Conservation (phyloP, 2,113 vertebrate species). For the Telmatochromis brichardi region DNA sequence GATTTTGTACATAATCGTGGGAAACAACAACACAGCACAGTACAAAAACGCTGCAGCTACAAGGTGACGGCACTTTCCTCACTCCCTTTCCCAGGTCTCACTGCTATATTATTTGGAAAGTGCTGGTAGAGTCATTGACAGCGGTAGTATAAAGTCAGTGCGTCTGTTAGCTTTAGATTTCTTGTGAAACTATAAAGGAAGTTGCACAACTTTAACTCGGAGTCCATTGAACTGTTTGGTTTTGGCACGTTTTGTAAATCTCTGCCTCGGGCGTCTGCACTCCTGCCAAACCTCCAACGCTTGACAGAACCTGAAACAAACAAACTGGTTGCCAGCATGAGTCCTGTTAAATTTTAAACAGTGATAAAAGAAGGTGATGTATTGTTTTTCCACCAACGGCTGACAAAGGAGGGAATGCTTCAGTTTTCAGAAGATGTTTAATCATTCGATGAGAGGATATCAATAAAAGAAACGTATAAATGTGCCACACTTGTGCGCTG, state of each 20-base stretch:
- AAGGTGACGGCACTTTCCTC: accelerated
- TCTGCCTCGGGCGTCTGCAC: background rate
- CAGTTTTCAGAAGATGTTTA: background rate
- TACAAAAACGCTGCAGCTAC: background rate
- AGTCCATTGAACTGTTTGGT: background rate
- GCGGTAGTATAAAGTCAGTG: background rate
- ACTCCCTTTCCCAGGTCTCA: accelerated
- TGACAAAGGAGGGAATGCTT: accelerated
- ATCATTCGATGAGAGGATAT: background rate
- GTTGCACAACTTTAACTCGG: background rate
- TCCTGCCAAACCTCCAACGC: background rate
- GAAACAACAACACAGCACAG: background rate
- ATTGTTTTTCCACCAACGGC: background rate
- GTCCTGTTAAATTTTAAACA: background rate
- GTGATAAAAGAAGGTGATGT: background rate
- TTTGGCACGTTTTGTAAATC: background rate
- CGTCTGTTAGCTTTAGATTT: background rate
- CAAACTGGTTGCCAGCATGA: background rate
- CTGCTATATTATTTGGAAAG: background rate
- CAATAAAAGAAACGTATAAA: background rate
- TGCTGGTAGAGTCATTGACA: background rate
- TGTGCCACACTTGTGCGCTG: background rate
- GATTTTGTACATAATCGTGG: accelerated
- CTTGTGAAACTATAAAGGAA: background rate
- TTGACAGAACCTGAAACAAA: background rate